phyloP scores from a whole-genome alignment of 2,797 vertebrate species.

The Etheostoma perlongum region DNA sequence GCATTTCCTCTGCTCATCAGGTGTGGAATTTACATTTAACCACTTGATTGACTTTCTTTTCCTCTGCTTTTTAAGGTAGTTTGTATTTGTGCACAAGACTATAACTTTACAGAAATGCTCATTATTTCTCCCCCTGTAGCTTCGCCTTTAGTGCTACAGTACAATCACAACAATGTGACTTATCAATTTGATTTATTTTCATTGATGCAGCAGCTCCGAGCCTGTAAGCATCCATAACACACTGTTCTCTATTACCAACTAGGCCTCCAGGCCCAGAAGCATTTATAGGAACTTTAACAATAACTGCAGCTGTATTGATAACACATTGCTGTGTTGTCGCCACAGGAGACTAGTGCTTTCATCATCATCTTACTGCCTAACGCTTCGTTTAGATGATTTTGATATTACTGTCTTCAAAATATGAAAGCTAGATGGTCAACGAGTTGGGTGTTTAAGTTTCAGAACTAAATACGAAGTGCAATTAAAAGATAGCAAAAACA shows the following conservation, averaged over 20 bases:
- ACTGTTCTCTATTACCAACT: conserved; percentile 21
- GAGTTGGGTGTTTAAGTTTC: neutral
- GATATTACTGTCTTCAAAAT: neutral
- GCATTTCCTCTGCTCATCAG: conserved; percentile 53
- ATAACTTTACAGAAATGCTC: conserved; percentile 39
- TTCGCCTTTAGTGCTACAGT: conserved; percentile 30
- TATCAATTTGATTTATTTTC: conserved; percentile 33
- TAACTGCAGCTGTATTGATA: conserved; percentile 23
- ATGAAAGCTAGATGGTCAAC: neutral
- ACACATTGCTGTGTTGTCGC: conserved; percentile 7
- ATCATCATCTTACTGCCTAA: conserved; percentile 4
- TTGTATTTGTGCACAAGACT: conserved; percentile 21
- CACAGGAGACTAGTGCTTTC: neutral
- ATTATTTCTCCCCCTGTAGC: conserved; percentile 61
- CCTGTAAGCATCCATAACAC: conserved; percentile 25
- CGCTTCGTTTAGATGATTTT: neutral
- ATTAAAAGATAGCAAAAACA: neutral
- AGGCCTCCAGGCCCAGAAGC: conserved; percentile 7
- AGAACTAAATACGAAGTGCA: neutral
- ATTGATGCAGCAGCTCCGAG: conserved; percentile 14
- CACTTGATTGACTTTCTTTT: conserved; percentile 38
- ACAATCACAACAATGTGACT: conserved; percentile 39
- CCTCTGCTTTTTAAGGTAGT: conserved; percentile 14
- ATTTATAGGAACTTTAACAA: conserved; percentile 36
- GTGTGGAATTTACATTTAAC: conserved; percentile 58